Evolutionary conservation across 2,113 vertebrate genomes (phyloP), one percentile per base, ranked within the genome.

Genomic region (Puffinus mauretanicus): DNA sequence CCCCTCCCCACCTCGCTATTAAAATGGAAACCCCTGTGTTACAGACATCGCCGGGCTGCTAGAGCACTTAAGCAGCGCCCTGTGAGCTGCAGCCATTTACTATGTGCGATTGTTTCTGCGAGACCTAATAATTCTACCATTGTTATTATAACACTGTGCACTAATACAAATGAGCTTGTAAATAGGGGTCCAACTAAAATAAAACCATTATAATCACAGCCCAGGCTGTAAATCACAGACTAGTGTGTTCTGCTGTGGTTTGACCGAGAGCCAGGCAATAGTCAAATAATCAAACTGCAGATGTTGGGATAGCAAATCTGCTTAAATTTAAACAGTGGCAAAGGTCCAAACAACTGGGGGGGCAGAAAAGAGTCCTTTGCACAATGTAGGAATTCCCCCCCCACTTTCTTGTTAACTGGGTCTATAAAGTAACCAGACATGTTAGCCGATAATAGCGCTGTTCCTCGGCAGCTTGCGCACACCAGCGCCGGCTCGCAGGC

Each of bases 261-360:
- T 98, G 98, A 98, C 92, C 16, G 19, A 86, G 96, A 97, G 98
- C 98, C 98, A 98, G 90, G 96, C 97, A 98, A 98, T 96, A 98
- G 98, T 98, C 98, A 98, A 98, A 98, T 97, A 98, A 98, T 98
- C 98, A 98, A 98, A 98, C 97, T 98, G 96, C 98, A 98, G 97
- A 98, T 98, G 97, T 97, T 92, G 94, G 96, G 86, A 98, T 94
- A 98, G 97, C 97, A 97, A 98, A 98, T 97, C 88, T 67, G 97
- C 98, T 98, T 97, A 94, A 95, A 98, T 97, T 97, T 98, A 98
- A 98, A 97, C 95, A 97, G 97, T 98, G 98, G 98, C 97, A 95
- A 85, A 82, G 66, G 82, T 97, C 97, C 98, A 98, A 94, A 94
- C 80, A 88, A 86, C 40, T 0, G 18, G 15, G 83, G 93, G 89